A percentile compares a stretch with the other conserved stretches of the same genome.
phyloP scores from a whole-genome alignment of 2,113 vertebrate genomes.

The Herpailurus yagouaroundi region DNA sequence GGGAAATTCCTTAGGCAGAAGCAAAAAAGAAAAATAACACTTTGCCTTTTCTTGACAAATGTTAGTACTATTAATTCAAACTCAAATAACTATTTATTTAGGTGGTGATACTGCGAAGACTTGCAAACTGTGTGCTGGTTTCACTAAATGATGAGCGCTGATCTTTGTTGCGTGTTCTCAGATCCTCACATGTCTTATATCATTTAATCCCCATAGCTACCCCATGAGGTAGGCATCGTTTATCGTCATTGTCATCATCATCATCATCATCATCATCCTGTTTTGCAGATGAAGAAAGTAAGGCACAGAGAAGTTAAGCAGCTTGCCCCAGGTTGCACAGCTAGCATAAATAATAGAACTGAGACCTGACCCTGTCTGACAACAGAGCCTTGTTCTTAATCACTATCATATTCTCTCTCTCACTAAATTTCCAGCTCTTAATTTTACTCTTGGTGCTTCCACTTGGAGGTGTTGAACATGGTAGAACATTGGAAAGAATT shows the following conservation, averaged over 20 bases:
- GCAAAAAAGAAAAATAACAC: slow-evolving; percentile 39
- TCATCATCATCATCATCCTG: background rate
- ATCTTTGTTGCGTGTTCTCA: background rate
- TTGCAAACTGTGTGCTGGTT: background rate
- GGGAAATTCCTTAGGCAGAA: slow-evolving; percentile 57
- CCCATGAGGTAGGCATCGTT: background rate
- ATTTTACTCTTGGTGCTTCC: background rate
- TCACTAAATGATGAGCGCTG: background rate
- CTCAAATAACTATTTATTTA: slow-evolving; percentile 22
- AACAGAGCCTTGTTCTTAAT: background rate
- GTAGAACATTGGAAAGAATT: background rate
- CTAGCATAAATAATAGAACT: background rate
- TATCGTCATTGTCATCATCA: background rate
- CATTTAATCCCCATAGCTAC: background rate
- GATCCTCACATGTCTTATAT: background rate
- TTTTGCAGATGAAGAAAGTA: slow-evolving; percentile 18
- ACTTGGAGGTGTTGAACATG: background rate
- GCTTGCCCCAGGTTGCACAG: background rate
- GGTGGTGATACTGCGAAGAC: background rate
- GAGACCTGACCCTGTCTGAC: background rate
- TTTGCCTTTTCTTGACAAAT: slow-evolving; percentile 3
- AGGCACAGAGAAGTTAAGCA: background rate
- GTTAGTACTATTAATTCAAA: background rate
- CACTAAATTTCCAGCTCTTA: background rate
- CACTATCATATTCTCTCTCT: background rate